Base-by-base conservation (phyloP, 2,888 invertebrate genomes). In the Muscina levida region DNA sequence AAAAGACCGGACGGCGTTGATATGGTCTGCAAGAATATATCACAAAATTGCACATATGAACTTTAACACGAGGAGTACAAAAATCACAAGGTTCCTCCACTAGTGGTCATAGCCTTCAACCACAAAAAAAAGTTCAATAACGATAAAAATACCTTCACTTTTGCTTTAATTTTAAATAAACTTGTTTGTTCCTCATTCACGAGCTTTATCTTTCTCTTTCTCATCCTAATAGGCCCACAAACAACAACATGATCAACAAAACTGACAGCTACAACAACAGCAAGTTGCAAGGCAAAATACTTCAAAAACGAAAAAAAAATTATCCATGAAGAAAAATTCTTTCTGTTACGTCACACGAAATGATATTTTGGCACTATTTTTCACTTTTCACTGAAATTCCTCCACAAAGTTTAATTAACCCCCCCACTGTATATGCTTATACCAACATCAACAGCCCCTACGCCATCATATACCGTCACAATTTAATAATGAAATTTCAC, bases 301-400 rank as follows among this genome's bases (percentile, higher is more conserved):
- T 26, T 57, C 44, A 51, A 67, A 42, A n/a, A n/a, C n/a, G n/a
- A n/a, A n/a, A n/a, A n/a, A n/a, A n/a, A n/a, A n/a, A n/a, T n/a
- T 65, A 44, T 77, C 68, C 72, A 72, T 44, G 17, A 72, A 80
- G 72, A 59, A 51, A 53, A n/a, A n/a, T n/a, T 44, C 53, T 39
- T 24, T 44, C 42, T 46, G 79, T 82, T 82, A 82, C 82, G 79
- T 76, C 75, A 79, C 71, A 78, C 26, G n/a, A n/a, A n/a, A 44
- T 11, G 31, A 68, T 51, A 44, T 26, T 72, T 82, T 51, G 0
- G 10, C 56, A 3, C 24, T 24, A 19, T 39, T 11, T 37, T 1
- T 31, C 13, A 19, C n/a, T 62, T 76, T 70, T 8, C 31, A n/a
- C n/a, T n/a, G n/a, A n/a, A n/a, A n/a, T n/a, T n/a, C n/a, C n/a